A percentile compares a stretch with the other conserved stretches of the same genome.
Conservation (phyloP, 2,113 vertebrate genomes). For the Lethenteron camtschaticum region DNA sequence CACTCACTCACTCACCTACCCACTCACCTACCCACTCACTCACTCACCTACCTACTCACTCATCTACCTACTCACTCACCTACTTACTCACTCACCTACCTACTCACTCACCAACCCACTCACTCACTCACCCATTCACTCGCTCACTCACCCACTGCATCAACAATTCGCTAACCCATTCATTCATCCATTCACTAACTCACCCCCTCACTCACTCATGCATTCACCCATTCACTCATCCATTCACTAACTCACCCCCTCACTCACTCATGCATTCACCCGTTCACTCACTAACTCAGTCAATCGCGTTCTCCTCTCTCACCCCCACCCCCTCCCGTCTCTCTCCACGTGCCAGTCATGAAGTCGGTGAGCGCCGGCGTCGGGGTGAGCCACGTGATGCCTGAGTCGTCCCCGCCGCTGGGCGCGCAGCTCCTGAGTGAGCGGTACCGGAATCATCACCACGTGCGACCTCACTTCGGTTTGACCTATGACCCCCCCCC, state of each 20-base stretch:
- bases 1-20: too few species aligned
- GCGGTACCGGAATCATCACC: background rate
- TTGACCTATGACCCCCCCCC: background rate
- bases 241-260: background rate
- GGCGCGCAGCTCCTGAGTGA: conserved; percentile 10
- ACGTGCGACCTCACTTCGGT: background rate
- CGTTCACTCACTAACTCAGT: background rate
- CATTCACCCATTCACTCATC: background rate
- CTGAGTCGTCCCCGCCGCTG: conserved; percentile 31
- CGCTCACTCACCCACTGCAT: background rate
- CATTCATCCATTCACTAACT: too few species aligned
- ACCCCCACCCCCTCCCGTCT: background rate
- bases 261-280: background rate
- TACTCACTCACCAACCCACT: too few species aligned
- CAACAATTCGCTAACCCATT: background rate
- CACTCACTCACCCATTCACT: too few species aligned
- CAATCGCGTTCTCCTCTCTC: background rate
- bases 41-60: too few species aligned
- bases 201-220: background rate
- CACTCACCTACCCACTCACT: too few species aligned
- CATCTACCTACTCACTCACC: too few species aligned
- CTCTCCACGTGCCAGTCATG: conserved; percentile 24
- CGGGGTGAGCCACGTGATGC: conserved; percentile 26
- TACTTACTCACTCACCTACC: too few species aligned
- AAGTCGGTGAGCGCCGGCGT: conserved; percentile 30